Percentiles rank a stretch among this genome's conserved stretches.
These are phyloP conservation scores for Diploscapter pachys DNA, from an alignment of 1,140 invertebrate genomes.

Conservation along the genomic window DNA sequence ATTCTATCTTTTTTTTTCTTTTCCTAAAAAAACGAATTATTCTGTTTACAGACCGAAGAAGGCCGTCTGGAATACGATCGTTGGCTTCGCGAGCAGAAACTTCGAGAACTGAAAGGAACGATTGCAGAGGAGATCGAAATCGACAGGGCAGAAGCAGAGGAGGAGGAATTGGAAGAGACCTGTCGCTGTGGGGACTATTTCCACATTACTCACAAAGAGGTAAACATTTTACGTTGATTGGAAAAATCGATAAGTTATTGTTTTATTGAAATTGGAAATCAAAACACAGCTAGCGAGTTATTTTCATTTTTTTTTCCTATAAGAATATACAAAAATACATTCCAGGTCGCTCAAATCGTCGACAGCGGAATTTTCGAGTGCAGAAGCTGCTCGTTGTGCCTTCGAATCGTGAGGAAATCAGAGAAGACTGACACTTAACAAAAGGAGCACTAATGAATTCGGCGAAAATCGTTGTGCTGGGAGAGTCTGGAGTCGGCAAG, in stretches of 20 bases:
- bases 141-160: slow-evolving; percentile 8
- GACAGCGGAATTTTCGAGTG: slow-evolving; percentile 37
- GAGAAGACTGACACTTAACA: not conserved
- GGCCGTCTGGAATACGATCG: slow-evolving; percentile 20
- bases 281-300: no score
- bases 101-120: slow-evolving; percentile 22
- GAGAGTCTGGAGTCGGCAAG: slow-evolving; percentile 38
- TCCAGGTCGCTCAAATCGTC: slow-evolving; percentile 21
- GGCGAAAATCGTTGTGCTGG: slow-evolving; percentile 37
- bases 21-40: no score
- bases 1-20: no score
- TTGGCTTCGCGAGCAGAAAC: slow-evolving; percentile 37
- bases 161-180: slow-evolving; percentile 5
- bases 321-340: no score
- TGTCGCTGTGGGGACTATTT: slow-evolving; percentile 35
- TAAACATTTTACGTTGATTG: not conserved
- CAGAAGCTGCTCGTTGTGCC: slow-evolving; percentile 30
- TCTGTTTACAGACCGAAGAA: no score
- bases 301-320: no score
- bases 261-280: no score
- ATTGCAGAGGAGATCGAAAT: slow-evolving; percentile 31
- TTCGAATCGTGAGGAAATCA: slow-evolving; percentile 19
- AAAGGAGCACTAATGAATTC: slow-evolving; percentile 14
- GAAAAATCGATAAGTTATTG: no score
- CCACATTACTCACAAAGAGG: slow-evolving; percentile 29